These are phyloP conservation scores for Malurus cyaneus DNA, from an alignment of 2,113 vertebrate genomes.

Conservation along the genomic window DNA sequence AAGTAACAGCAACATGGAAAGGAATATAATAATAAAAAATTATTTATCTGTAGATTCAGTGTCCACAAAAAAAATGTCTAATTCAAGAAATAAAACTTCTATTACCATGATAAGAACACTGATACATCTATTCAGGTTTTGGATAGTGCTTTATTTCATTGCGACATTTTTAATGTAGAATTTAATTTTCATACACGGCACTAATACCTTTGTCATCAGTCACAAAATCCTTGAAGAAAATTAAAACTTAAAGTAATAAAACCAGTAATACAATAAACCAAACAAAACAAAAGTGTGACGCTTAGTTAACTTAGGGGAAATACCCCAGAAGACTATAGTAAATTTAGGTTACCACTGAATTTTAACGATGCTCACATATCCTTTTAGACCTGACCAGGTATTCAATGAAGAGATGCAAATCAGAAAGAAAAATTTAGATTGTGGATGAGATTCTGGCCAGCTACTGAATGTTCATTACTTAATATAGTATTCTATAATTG, in stretches of 20 bases:
- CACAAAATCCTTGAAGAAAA: background rate
- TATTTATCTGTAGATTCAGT: slow-evolving; percentile 19
- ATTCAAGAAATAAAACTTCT: background rate
- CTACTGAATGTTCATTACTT: background rate
- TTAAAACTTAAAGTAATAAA: background rate
- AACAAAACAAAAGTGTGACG: background rate
- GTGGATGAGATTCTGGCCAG: background rate
- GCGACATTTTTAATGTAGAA: background rate
- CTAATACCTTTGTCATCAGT: background rate
- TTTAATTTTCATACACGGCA: background rate
- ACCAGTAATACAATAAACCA: background rate
- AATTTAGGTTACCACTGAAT: background rate
- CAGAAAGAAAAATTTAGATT: background rate
- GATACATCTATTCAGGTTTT: background rate
- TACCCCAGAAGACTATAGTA: background rate
- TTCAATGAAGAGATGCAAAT: background rate
- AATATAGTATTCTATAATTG: background rate
- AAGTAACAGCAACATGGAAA: background rate
- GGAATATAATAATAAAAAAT: background rate
- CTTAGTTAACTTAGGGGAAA: background rate
- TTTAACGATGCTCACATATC: background rate
- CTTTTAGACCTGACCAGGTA: background rate
- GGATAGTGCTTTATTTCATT: background rate
- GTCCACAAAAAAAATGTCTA: background rate
- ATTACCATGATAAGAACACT: background rate